Evolutionary conservation across 2,797 vertebrate species (phyloP).

Genomic region (Alectoris magna): DNA sequence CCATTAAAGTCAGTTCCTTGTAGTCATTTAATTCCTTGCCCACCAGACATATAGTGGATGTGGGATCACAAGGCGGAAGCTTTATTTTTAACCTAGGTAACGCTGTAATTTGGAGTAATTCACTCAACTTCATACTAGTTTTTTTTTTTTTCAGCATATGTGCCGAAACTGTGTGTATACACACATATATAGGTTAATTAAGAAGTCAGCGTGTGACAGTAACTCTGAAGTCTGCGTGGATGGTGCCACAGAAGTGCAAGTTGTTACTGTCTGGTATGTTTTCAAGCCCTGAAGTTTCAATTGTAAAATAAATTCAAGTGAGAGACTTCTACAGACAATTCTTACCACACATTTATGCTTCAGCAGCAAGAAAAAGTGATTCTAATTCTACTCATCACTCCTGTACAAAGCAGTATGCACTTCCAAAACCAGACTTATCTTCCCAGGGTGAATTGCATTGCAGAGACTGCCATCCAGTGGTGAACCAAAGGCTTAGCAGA

Average conservation of each 20-base stretch:
- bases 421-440: neutral
- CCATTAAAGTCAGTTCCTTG: neutral
- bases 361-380: neutral
- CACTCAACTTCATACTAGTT: neutral
- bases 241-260: neutral
- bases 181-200: neutral
- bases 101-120: neutral
- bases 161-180: too few relatives aligned
- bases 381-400: neutral
- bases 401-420: neutral
- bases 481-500: neutral
- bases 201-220: neutral
- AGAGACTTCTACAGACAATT: neutral
- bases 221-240: neutral
- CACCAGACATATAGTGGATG: neutral
- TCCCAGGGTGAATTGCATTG: neutral
- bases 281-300: neutral
- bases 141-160: neutral
- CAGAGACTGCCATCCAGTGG: slow-evolving; percentile 57
- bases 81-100: neutral
- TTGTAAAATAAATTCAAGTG: neutral
- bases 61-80: neutral
- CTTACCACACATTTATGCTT: neutral
- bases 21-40: neutral
- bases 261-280: neutral